Conservation (phyloP, 2,797 vertebrate genomes). For the Otus scops region DNA sequence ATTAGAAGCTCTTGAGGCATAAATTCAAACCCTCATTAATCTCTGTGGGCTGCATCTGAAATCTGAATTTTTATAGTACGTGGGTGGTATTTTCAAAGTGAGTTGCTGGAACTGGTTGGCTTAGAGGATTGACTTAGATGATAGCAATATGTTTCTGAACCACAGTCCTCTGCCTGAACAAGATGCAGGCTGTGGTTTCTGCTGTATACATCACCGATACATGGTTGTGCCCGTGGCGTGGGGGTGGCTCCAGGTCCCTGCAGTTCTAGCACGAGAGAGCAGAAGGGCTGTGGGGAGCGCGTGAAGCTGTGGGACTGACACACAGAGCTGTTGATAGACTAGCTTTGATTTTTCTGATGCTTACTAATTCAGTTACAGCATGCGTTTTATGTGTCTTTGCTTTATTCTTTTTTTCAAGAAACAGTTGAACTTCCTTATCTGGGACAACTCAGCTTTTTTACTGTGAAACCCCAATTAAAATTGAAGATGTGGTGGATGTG, state of each 20-base stretch:
- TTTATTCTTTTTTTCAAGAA: neutral
- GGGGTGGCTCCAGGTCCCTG: neutral
- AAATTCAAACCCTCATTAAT: slow-evolving; percentile 37
- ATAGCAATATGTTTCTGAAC: neutral
- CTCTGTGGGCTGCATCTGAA: slow-evolving; percentile 28
- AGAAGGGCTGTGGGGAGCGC: neutral
- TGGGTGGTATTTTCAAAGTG: slow-evolving; percentile 2
- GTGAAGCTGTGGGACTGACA: neutral
- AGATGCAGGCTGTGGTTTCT: neutral
- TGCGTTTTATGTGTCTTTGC: neutral
- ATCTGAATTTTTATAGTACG: neutral
- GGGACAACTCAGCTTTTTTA: neutral
- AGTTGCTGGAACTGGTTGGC: neutral
- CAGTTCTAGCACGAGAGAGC: neutral
- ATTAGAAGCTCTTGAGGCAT: neutral
- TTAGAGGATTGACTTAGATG: neutral
- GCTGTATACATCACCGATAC: fast-evolving
- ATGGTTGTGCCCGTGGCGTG: fast-evolving
- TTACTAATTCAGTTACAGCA: neutral
- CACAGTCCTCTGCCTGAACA: neutral
- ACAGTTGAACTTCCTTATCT: neutral
- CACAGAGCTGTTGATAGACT: neutral
- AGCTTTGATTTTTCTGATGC: neutral
- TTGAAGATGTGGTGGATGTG: neutral
- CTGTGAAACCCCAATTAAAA: neutral